phyloP scores from a whole-genome alignment of 2,113 vertebrate species.

The Pipra filicauda region DNA sequence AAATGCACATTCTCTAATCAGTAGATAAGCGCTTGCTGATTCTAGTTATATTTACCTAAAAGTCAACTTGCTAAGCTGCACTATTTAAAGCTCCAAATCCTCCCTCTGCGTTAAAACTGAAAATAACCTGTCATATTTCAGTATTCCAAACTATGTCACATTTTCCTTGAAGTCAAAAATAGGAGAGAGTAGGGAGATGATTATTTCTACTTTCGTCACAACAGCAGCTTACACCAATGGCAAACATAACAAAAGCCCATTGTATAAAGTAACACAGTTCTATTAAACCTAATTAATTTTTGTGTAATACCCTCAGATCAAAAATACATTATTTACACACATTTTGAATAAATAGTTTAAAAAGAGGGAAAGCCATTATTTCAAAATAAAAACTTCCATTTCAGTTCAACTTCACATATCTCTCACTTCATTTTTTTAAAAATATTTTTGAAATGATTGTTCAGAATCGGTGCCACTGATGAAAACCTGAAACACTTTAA shows the following conservation, averaged over 20 bases:
- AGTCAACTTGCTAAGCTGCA: not conserved
- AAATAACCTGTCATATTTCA: not conserved
- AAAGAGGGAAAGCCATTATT: not conserved
- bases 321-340: not conserved
- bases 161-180: not conserved
- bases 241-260: not conserved
- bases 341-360: not conserved
- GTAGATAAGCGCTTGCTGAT: not conserved
- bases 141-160: not conserved
- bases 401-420: not conserved
- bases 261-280: not conserved
- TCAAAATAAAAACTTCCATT: not conserved
- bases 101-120: not conserved
- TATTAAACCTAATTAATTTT: not conserved
- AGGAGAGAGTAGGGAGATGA: not conserved
- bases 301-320: not conserved
- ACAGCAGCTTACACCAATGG: not conserved
- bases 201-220: not conserved
- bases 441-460: not conserved
- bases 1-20: not conserved
- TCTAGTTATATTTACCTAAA: not conserved
- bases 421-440: not conserved
- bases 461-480: not conserved
- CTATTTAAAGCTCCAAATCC: not conserved
- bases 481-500: not conserved